These are phyloP conservation scores for Chlorodrepanis virens DNA, from an alignment of 2,113 vertebrate genomes.

Conservation along the genomic window DNA sequence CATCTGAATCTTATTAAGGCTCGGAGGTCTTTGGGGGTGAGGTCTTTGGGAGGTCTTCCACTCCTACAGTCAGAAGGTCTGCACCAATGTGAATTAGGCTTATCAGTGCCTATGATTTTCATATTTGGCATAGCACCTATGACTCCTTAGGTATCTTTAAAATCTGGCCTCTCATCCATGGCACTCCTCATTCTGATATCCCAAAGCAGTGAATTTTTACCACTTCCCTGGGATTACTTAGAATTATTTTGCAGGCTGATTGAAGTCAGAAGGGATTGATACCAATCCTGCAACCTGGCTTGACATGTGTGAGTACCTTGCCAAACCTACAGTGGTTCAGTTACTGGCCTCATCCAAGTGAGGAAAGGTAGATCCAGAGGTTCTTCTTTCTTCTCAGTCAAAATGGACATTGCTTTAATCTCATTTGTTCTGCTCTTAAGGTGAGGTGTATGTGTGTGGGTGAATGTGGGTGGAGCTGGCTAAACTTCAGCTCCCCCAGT, in stretches of 20 bases:
- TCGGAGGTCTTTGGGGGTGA: background rate
- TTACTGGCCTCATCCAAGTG: background rate
- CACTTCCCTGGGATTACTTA: background rate
- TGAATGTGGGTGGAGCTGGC: background rate
- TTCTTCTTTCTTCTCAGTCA: background rate
- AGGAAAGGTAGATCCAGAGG: background rate
- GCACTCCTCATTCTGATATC: background rate
- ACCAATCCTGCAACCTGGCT: background rate
- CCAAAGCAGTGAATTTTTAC: background rate
- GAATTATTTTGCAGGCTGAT: background rate
- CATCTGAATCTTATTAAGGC: background rate
- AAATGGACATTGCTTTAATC: background rate
- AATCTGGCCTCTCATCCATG: background rate
- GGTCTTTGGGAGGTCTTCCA: background rate
- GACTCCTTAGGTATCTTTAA: background rate
- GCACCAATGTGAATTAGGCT: background rate
- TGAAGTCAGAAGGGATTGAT: background rate
- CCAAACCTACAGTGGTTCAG: background rate
- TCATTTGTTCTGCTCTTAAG: background rate
- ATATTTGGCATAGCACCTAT: background rate
- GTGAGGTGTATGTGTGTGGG: background rate
- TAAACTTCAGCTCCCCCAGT: background rate
- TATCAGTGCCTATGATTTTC: background rate
- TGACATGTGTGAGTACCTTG: fast-evolving
- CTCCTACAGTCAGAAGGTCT: background rate